Percentiles rank a stretch among this genome's conserved stretches.
Evolutionary conservation across 2,888 invertebrate species (phyloP).

Genomic region (Eustalomyia histrio): DNA sequence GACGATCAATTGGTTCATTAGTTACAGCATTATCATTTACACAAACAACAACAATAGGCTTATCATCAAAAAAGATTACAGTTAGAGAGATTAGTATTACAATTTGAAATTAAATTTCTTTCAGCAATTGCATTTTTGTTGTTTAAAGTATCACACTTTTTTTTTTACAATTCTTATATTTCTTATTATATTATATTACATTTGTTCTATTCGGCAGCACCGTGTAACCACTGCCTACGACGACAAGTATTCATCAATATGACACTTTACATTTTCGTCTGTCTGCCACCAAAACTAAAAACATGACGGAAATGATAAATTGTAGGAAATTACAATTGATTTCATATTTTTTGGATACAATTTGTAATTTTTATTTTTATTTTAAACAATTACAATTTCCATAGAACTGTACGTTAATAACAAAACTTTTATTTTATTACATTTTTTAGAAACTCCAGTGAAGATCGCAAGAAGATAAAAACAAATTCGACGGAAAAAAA

Average conservation of each 20-base stretch:
- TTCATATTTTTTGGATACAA: slow-evolving; percentile 13
- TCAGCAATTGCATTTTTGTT: no score
- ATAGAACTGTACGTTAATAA: neutral
- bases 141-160: no score
- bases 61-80: no score
- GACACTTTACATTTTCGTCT: slow-evolving; percentile 30
- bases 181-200: no score
- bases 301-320: slow-evolving; percentile 32
- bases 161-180: no score
- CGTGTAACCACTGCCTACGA: slow-evolving; percentile 3
- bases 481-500: slow-evolving; percentile 46
- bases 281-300: neutral
- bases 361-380: slow-evolving; percentile 23
- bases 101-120: no score
- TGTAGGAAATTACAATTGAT: slow-evolving; percentile 28
- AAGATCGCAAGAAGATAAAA: neutral
- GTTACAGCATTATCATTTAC: no score
- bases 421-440: neutral
- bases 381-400: slow-evolving; percentile 1
- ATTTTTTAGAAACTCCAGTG: neutral
- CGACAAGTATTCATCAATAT: slow-evolving; percentile 43
- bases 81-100: no score
- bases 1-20: no score
- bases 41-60: no score
- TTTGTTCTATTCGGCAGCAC: no score